phyloP scores from a whole-genome alignment of 2,113 vertebrate species.

The Vireo altiloquus region DNA sequence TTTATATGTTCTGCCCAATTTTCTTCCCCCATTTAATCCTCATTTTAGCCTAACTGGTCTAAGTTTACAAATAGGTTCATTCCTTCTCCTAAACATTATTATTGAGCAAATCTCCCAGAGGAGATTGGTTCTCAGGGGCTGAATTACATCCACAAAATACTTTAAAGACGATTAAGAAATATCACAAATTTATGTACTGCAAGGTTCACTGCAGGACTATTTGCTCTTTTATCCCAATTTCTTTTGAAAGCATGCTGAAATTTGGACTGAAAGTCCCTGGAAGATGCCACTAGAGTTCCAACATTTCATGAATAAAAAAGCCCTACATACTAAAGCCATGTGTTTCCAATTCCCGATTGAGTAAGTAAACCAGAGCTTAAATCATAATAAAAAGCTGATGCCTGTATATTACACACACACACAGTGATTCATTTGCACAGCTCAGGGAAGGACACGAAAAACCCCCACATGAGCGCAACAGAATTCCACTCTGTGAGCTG shows the following conservation, averaged over 20 bases:
- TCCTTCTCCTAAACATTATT: not conserved
- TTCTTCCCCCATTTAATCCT: not conserved
- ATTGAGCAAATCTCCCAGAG: not conserved
- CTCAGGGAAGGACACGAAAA: not conserved
- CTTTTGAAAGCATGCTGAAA: not conserved
- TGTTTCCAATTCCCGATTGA: constrained; percentile 44
- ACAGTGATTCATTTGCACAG: not conserved
- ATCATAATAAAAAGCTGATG: constrained; percentile 2
- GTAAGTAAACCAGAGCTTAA: not conserved
- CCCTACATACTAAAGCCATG: not conserved
- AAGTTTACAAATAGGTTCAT: not conserved
- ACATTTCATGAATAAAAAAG: not conserved
- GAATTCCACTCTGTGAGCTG: not conserved
- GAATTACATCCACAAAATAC: not conserved
- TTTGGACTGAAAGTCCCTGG: not conserved
- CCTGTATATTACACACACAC: fast-evolving
- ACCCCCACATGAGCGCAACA: not conserved
- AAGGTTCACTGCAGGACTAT: not conserved
- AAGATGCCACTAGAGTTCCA: not conserved
- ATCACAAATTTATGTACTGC: not conserved
- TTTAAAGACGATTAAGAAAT: not conserved
- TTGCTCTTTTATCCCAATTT: not conserved
- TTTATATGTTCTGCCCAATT: not conserved
- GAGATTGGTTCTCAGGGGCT: not conserved
- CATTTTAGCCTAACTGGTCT: not conserved